These are phyloP conservation scores for Melikaiella ostensackeni DNA, from an alignment of 2,888 invertebrate species.

Conservation along the genomic window DNA sequence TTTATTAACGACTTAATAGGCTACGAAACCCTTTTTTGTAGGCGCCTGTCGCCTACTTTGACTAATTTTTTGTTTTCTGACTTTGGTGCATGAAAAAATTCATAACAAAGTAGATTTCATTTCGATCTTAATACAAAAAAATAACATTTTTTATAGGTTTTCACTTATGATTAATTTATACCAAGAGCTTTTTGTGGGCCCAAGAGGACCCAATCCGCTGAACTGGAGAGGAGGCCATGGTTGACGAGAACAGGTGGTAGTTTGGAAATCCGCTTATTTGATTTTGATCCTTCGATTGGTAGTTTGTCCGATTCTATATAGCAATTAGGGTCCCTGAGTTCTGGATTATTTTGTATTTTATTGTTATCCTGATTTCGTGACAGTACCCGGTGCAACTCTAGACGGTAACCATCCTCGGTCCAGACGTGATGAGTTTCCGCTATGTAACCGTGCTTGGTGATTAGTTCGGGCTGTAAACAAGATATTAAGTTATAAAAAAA, in stretches of 20 bases:
- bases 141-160: no score
- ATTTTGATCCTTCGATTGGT: conserved; percentile 39
- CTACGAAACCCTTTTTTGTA: no score
- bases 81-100: no score
- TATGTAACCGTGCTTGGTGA: conserved; percentile 76
- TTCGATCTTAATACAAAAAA: no score
- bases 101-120: no score
- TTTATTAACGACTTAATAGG: no score
- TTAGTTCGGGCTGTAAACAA: conserved; percentile 76
- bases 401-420: conserved; percentile 78
- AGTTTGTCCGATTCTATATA: conserved; percentile 18
- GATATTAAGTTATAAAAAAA: conserved; percentile 31
- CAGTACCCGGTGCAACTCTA: conserved; percentile 77
- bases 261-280: conserved; percentile 39
- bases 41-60: no score
- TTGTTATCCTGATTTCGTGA: conserved; percentile 53
- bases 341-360: conserved; percentile 33
- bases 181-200: conserved; percentile 72
- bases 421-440: conserved; percentile 76
- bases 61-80: no score
- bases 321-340: conserved; percentile 36
- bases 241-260: conserved; percentile 67
- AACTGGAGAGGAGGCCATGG: conserved; percentile 72
- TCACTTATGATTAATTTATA: conserved; percentile 48
- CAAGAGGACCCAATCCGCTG: conserved; percentile 72